A percentile compares a stretch with the other conserved stretches of the same genome.
Conservation (phyloP, 1,140 invertebrate species). For the Plodia interpunctella region DNA sequence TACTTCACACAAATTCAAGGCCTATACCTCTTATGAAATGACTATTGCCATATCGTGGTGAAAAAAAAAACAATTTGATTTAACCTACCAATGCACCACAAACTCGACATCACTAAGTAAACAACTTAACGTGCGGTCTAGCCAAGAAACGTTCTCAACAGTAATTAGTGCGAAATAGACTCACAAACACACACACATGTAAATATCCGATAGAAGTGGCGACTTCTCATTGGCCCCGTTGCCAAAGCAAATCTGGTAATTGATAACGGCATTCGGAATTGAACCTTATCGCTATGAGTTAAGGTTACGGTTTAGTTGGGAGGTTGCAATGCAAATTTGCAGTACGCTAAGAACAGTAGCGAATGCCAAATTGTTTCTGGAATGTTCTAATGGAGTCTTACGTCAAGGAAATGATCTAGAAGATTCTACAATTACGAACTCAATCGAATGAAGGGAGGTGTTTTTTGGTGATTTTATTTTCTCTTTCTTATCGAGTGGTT, state of each 20-base stretch:
- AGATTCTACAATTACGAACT: conserved; percentile 26
- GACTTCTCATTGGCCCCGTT: conserved; percentile 1
- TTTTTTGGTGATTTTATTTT: conserved; percentile 11
- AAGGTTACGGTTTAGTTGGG: neutral
- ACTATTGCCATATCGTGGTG: no score
- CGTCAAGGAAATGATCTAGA: conserved; percentile 29
- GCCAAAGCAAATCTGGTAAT: conserved; percentile 6
- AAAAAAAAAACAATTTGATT: no score
- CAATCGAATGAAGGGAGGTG: conserved; percentile 22
- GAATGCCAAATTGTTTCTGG: conserved; percentile 32
- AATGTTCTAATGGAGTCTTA: conserved; percentile 26
- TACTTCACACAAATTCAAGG: no score
- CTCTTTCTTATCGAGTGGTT: no score
- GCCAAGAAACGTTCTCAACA: conserved; percentile 8
- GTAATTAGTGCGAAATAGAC: conserved; percentile 24
- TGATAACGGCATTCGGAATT: neutral
- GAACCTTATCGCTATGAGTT: conserved; percentile 6
- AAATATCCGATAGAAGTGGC: conserved; percentile 13
- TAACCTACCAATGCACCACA: neutral
- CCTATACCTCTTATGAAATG: no score
- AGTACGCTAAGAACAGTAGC: conserved; percentile 19
- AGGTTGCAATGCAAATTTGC: conserved; percentile 16
- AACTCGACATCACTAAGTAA: conserved; percentile 1
- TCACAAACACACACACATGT: conserved; percentile 20
- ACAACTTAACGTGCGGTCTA: conserved; percentile 7